Base-by-base conservation (phyloP, 2,113 vertebrate species). In the Gallinago media region DNA sequence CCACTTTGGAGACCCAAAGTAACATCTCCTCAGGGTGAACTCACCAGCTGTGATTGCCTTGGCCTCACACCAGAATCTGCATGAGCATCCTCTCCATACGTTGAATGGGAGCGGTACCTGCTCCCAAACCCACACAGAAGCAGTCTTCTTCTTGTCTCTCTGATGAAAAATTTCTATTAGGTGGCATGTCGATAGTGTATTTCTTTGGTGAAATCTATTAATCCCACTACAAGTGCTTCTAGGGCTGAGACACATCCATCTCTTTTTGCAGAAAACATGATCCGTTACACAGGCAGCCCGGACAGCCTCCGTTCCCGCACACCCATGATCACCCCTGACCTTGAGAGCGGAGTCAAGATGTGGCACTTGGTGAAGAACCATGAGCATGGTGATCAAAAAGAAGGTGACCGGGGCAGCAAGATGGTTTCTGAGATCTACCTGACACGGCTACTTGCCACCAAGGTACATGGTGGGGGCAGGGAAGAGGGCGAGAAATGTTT, bases 281-380 rank as follows among this genome's bases (percentile, higher is more conserved):
- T 99, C 97, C 99, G 99, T 80, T 99, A 99, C 97, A 99, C 99
- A 1, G 99, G 99, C 78, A 99, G 99, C 92, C 99, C 99, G 0
- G 99, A 99, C 97, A 99, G 99, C 95, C 98, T 99, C 91, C 99
- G 99, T 18, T 99, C 99, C 1, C 99, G 99, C 76, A 99, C 99
- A 0, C 99, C 99, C 47, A 99, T 99, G 99, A 99, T 99, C 97
- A 99, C 99, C 7, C 99, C 99, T 0, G 99, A 99, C 98, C 97
- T 99, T 91, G 99, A 99, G 94, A 99, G 99, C 0, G 99, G 99
- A 8, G 99, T 99, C 76, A 99, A 99, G 96, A 98, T 99, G 94
- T 99, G 99, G 99, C 99, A 99, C 86, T 97, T 99, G 97, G 99
- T 99, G 61, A 99, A 99, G 98, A 99, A 99, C 96, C 99, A 99